Conservation (phyloP, 1,140 invertebrate species). For the Drosophila ananassae region DNA sequence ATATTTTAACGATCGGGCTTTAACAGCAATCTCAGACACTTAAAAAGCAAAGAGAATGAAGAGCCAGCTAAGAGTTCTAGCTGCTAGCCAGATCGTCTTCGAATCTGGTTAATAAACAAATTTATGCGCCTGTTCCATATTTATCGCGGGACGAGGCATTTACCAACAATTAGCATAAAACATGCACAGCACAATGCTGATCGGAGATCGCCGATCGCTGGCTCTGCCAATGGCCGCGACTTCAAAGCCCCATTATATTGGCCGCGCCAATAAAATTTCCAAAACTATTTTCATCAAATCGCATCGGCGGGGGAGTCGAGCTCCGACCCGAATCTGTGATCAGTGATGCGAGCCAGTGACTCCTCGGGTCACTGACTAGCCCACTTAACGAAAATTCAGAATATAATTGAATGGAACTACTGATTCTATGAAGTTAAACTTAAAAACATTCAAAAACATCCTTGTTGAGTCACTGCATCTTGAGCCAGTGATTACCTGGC, state of each 20-base stretch:
- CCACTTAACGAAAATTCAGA: slow-evolving; percentile 1
- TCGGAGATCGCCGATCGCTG: slow-evolving; percentile 18
- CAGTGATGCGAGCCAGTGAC: slow-evolving; percentile 43
- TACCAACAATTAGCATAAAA: slow-evolving; percentile 69
- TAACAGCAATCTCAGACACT: slow-evolving; percentile 52
- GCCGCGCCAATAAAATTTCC: slow-evolving; percentile 55
- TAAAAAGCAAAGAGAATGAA: slow-evolving; percentile 25
- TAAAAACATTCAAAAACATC: not conserved
- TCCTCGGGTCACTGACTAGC: slow-evolving; percentile 31
- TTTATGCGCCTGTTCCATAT: slow-evolving; percentile 69
- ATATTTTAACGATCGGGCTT: slow-evolving; percentile 56
- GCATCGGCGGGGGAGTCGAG: slow-evolving; percentile 23
- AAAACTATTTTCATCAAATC: slow-evolving; percentile 51
- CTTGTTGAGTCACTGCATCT: slow-evolving; percentile 20
- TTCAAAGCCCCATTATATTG: slow-evolving; percentile 39
- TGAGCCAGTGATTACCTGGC: slow-evolving; percentile 5
- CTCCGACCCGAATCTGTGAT: slow-evolving; percentile 14
- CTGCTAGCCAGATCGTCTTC: not conserved
- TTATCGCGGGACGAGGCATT: slow-evolving; percentile 43
- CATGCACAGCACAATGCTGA: slow-evolving; percentile 38
- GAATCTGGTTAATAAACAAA: slow-evolving; percentile 66
- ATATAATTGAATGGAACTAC: not conserved
- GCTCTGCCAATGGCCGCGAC: slow-evolving; percentile 34
- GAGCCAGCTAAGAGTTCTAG: no score
- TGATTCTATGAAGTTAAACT: no score